Conservation (phyloP, 1,140 invertebrate genomes). For the Cydia fagiglandana region DNA sequence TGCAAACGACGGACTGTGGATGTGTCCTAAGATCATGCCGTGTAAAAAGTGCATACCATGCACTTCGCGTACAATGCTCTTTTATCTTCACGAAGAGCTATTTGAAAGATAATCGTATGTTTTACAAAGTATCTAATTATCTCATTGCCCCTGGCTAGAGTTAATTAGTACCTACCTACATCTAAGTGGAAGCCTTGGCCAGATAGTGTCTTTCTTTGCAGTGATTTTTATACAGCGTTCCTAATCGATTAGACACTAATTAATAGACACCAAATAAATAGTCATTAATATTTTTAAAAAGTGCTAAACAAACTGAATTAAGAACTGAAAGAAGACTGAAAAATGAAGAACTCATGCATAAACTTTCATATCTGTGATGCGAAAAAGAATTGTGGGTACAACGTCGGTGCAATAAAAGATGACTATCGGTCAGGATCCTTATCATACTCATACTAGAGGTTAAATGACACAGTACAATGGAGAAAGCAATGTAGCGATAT, state of each 20-base stretch:
- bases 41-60: constrained; percentile 27
- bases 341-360: no score
- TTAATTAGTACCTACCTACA: background rate
- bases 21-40: constrained; percentile 30
- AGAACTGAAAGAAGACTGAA: no score
- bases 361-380: no score
- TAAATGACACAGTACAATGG: background rate
- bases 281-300: no score
- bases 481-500: constrained; percentile 13
- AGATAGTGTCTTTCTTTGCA: background rate
- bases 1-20: constrained; percentile 14
- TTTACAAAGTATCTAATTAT: background rate
- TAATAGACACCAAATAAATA: background rate
- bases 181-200: background rate
- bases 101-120: background rate
- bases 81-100: constrained; percentile 3
- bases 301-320: no score
- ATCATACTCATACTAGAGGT: no score
- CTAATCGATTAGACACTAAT: background rate
- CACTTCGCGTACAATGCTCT: constrained; percentile 8
- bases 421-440: no score
- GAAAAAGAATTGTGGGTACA: no score
- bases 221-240: background rate
- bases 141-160: background rate
- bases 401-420: no score